phyloP scores from a whole-genome alignment of 1,140 invertebrate species.

The Drosophila jambulina region DNA sequence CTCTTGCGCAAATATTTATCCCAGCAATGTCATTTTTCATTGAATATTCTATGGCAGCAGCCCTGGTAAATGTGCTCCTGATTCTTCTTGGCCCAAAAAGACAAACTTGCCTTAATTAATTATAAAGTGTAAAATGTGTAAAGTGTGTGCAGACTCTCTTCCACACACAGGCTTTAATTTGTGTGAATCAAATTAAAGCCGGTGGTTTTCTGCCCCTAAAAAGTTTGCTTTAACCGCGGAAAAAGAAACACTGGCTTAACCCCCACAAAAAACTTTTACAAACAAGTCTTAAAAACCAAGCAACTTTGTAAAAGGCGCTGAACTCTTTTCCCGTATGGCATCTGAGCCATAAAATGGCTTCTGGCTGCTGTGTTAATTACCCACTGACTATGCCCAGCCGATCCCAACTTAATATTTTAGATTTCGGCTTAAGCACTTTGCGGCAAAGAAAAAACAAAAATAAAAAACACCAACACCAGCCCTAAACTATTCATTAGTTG shows the following conservation, averaged over 20 bases:
- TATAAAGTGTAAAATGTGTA: conserved; percentile 53
- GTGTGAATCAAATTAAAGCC: conserved; percentile 37
- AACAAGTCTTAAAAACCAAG: conserved; percentile 54
- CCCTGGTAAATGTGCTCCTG: conserved; percentile 50
- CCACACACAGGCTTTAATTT: conserved; percentile 6
- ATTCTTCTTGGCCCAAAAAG: conserved; percentile 35
- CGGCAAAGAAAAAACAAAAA: neutral
- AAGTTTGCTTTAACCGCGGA: conserved; percentile 9
- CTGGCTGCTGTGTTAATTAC: conserved; percentile 30
- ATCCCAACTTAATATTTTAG: conserved; percentile 10
- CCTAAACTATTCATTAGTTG: conserved; percentile 50
- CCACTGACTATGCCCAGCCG: neutral
- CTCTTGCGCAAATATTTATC: conserved; percentile 35
- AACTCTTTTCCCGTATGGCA: conserved; percentile 10
- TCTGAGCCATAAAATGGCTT: conserved; percentile 25
- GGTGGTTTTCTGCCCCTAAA: neutral
- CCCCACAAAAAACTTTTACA: conserved; percentile 30
- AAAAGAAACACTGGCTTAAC: conserved; percentile 1
- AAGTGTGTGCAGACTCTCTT: conserved; percentile 11
- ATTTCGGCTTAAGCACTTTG: conserved; percentile 42
- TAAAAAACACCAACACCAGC: neutral
- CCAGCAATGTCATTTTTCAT: conserved; percentile 60
- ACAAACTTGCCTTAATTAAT: conserved; percentile 71
- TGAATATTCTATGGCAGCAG: conserved; percentile 32
- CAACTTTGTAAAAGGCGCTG: conserved; percentile 50